A percentile compares a stretch with the other conserved stretches of the same genome.
Evolutionary conservation across 2,888 invertebrate genomes (phyloP).

Genomic region (Leptarthrus brevirostris): DNA sequence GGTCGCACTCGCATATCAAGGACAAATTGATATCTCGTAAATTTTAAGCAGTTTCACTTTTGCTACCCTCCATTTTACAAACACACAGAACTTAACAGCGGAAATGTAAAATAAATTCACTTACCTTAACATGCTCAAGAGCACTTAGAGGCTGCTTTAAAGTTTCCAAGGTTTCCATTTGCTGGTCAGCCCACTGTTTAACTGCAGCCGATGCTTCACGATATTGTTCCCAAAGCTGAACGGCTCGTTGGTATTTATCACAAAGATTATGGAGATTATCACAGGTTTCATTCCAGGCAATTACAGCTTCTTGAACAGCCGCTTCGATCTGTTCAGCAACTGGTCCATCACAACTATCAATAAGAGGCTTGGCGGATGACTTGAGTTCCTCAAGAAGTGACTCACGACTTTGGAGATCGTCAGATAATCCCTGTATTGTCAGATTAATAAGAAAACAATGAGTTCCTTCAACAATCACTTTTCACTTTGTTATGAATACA

Average conservation of each 20-base stretch:
- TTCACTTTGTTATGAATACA: not conserved
- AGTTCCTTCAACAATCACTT: not conserved
- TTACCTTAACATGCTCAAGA: conserved; percentile 78
- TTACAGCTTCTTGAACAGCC: conserved; percentile 81
- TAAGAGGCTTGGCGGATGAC: conserved; percentile 78
- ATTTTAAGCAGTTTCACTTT: no score
- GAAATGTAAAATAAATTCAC: no score
- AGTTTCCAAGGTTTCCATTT: conserved; percentile 78
- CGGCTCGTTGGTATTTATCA: conserved; percentile 82
- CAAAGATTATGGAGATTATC: conserved; percentile 80
- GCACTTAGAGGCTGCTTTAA: conserved; percentile 77
- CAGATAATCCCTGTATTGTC: conserved; percentile 77
- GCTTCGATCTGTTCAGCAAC: conserved; percentile 79
- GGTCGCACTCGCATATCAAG: no score
- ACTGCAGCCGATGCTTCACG: conserved; percentile 82
- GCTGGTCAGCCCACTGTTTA: conserved; percentile 79
- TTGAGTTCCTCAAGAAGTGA: conserved; percentile 78
- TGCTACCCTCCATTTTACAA: no score
- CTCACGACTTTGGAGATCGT: conserved; percentile 80
- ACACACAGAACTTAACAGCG: no score
- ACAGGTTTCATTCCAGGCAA: conserved; percentile 84
- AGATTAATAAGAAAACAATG: not conserved
- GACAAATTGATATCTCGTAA: no score
- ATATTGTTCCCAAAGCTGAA: conserved; percentile 84
- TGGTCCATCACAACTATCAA: conserved; percentile 76